Percentiles rank a stretch among this genome's conserved stretches.
Evolutionary conservation across 2,113 vertebrate species (phyloP).

Genomic region (Callorhinus ursinus): DNA sequence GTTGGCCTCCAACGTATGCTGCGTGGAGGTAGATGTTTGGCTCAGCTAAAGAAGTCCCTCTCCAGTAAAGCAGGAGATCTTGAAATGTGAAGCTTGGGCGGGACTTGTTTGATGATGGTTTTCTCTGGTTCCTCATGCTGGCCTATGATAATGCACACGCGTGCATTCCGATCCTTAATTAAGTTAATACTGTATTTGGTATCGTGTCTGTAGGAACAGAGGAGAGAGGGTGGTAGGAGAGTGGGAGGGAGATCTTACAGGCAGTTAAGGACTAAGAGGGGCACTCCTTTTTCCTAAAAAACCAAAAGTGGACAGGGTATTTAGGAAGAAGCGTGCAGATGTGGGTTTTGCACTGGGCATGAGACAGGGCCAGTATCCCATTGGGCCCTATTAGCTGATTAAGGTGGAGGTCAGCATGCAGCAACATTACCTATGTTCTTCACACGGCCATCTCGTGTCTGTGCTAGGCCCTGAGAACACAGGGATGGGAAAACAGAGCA

Average conservation of each 20-base stretch:
- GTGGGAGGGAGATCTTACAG: background rate
- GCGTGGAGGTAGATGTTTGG: accelerated
- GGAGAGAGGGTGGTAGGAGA: background rate
- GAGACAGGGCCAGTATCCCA: too few species aligned
- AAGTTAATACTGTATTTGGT: too few species aligned
- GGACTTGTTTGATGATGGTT: background rate
- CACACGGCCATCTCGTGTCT: accelerated
- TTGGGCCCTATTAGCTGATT: accelerated
- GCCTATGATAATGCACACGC: accelerated
- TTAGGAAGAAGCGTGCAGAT: background rate
- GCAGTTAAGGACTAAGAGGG: too few species aligned
- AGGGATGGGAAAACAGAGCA: background rate
- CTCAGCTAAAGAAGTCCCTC: background rate
- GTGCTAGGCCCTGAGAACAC: background rate
- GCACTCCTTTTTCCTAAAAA: background rate
- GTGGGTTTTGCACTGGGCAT: background rate
- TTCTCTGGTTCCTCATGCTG: accelerated
- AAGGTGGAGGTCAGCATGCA: accelerated
- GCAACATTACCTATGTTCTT: accelerated
- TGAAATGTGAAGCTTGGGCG: background rate
- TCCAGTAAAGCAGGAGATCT: background rate
- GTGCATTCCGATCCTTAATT: background rate
- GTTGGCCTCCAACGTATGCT: accelerated
- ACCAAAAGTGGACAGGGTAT: too few species aligned
- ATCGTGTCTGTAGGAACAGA: background rate